A percentile compares a stretch with the other conserved stretches of the same genome.
These are phyloP conservation scores for Mastomys natalensis DNA, from an alignment of 2,113 vertebrate genomes.

Conservation along the genomic window DNA sequence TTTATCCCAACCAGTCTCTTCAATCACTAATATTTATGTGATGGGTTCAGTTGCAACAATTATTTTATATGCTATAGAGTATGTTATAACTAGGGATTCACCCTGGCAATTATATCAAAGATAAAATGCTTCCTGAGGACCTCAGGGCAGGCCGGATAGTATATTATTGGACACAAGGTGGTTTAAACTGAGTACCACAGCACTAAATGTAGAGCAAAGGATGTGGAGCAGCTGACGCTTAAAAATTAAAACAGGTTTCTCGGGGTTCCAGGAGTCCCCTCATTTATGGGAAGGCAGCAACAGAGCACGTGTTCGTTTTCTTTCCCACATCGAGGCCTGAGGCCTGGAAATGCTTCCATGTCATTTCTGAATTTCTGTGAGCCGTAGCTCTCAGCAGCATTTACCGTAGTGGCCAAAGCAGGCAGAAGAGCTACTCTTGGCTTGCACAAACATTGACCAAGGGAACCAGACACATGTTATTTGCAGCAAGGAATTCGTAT, in stretches of 20 bases:
- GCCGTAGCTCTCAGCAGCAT: neutral
- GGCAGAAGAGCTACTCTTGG: slow-evolving; percentile 53
- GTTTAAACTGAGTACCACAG: slow-evolving; percentile 86
- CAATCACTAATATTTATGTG: slow-evolving; percentile 87
- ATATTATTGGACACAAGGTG: slow-evolving; percentile 84
- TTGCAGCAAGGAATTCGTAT: slow-evolving; percentile 51
- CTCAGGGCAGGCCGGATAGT: slow-evolving; percentile 83
- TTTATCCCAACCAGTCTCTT: slow-evolving; percentile 86
- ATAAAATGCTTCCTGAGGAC: slow-evolving; percentile 86
- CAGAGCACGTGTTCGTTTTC: neutral
- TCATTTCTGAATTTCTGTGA: slow-evolving; percentile 52
- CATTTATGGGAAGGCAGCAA: slow-evolving; percentile 20
- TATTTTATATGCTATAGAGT: slow-evolving; percentile 84
- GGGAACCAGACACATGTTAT: slow-evolving; percentile 44
- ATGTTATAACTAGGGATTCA: slow-evolving; percentile 86
- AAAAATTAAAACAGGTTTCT: slow-evolving; percentile 82
- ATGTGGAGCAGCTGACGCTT: slow-evolving; percentile 81
- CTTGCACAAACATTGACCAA: slow-evolving; percentile 53
- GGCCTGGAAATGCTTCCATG: neutral
- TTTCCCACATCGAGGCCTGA: neutral
- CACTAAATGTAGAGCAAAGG: slow-evolving; percentile 86
- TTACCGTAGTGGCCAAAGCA: slow-evolving; percentile 27
- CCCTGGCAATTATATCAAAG: slow-evolving; percentile 87
- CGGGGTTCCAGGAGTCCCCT: slow-evolving; percentile 82
- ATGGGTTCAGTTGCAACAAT: slow-evolving; percentile 87